Evolutionary conservation across 2,888 invertebrate species (phyloP).

Genomic region (Hirtodrosophila alboralis): DNA sequence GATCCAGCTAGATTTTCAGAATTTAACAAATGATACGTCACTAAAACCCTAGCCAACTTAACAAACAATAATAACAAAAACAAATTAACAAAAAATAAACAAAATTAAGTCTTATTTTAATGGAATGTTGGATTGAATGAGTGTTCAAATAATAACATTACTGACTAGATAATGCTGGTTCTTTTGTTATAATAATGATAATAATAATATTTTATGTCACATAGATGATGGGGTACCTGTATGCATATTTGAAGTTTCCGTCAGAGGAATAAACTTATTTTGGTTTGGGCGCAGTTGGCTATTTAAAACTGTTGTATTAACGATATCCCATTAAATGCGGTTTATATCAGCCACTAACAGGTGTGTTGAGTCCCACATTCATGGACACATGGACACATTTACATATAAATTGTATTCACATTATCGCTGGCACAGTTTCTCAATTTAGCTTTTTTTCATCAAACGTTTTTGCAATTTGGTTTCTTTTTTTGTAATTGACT

Average conservation of each 20-base stretch:
- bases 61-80: too few relatives aligned
- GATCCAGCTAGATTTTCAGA: too few relatives aligned
- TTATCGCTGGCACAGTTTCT: conserved; percentile 16
- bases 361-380: conserved; percentile 60
- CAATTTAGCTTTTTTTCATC: too few relatives aligned
- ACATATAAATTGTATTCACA: conserved; percentile 19
- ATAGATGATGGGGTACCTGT: conserved; percentile 54
- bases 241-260: conserved; percentile 77
- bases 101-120: too few relatives aligned
- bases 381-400: conserved; percentile 17
- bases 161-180: too few relatives aligned
- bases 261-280: conserved; percentile 50
- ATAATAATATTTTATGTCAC: too few relatives aligned
- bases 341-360: conserved; percentile 58
- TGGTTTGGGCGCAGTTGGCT: conserved; percentile 46
- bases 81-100: too few relatives aligned
- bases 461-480: background rate
- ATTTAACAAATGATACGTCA: too few relatives aligned
- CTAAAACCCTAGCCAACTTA: too few relatives aligned
- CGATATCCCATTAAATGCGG: conserved; percentile 38
- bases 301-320: conserved; percentile 25
- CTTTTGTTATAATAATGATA: too few relatives aligned
- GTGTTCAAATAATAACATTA: too few relatives aligned
- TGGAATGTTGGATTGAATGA: too few relatives aligned
- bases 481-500: conserved; percentile 27